Conservation (phyloP, 2,797 vertebrate genomes). For the Momotus momota region DNA sequence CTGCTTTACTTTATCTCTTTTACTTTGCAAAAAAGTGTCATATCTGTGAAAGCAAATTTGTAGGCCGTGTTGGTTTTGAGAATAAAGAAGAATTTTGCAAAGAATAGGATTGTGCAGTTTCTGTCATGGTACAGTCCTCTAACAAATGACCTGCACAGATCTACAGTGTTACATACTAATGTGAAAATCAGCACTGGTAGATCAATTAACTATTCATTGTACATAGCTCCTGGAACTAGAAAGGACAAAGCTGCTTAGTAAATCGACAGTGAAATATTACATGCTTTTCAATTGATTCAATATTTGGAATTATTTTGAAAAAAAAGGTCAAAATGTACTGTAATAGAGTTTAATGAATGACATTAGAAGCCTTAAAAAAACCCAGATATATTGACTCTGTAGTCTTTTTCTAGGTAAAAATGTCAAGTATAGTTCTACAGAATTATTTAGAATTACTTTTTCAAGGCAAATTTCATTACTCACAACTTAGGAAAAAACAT, state of each 20-base stretch:
- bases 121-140: background rate
- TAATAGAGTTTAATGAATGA: background rate
- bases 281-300: background rate
- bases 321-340: background rate
- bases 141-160: background rate
- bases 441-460: background rate
- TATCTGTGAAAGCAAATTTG: background rate
- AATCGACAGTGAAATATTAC: background rate
- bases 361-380: background rate
- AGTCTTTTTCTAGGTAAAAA: background rate
- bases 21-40: background rate
- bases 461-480: background rate
- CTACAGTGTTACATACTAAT: background rate
- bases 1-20: background rate
- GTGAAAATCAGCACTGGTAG: background rate
- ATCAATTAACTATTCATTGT: background rate
- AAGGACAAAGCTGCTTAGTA: background rate
- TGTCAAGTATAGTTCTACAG: background rate
- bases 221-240: background rate
- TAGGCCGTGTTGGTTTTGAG: background rate
- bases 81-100: background rate
- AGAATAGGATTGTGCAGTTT: background rate
- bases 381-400: background rate
- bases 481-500: background rate
- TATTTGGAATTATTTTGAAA: background rate